Evolutionary conservation across 1,140 invertebrate species (phyloP), one percentile per base, ranked within the genome.

Genomic region (Callitettix versicolor): DNA sequence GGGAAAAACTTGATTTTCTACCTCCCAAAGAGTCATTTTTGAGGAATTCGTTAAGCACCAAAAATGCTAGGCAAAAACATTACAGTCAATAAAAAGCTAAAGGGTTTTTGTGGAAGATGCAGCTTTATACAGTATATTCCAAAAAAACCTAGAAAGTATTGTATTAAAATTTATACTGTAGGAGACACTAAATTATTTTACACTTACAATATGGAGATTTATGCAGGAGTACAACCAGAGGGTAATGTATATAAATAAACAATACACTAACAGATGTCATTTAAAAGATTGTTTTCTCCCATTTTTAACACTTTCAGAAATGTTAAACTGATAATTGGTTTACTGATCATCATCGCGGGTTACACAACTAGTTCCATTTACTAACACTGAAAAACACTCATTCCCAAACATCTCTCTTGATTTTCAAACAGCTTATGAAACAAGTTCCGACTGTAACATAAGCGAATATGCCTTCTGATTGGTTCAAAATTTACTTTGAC

Each of bases 61-160:
- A 54, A 40, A 24, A 9, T 30, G 46, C 40, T 61, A 9, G 58
- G 62, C 18, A 20, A 40, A 36, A 57, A 58, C 46, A 57, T 58
- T 0, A 62, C 58, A 21, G 59, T 69, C 26, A 65, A 70, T 56
- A 67, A 71, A 58, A 62, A 62, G 20, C 57, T 71, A 12, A 42
- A 71, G 1, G 43, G 59, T 14, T 73, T 72, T 62, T 47, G 68
- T 26, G 71, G 69, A n/a, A 40, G 62, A 15, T 70, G 67, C 50
- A 53, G 46, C 26, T 69, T 72, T 48, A 57, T 63, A 22, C 64
- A 69, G 51, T 73, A 71, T 55, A 73, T 75, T 53, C 69, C 71
- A 22, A 60, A 54, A n/a, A 73, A 71, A 59, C 68, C 68, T 24
- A 58, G 54, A 40, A 68, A 68, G 61, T 67, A 64, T 60, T 73